Evolutionary conservation across 2,797 vertebrate species (phyloP), one percentile per base, ranked within the genome.

Genomic region (Tokudaia muenninki): DNA sequence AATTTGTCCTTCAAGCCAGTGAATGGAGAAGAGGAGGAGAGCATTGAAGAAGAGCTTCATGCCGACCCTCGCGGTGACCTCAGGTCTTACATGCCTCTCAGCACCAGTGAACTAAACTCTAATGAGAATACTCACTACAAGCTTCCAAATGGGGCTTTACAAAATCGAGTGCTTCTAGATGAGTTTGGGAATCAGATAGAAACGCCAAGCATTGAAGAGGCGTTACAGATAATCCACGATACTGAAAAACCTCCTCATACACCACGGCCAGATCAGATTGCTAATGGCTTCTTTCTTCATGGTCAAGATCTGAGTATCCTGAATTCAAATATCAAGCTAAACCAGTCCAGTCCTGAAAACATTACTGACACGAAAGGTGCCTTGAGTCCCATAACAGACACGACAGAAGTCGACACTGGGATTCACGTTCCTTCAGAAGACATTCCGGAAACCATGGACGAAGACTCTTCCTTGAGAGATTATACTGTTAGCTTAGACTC

Each of bases 401-500:
- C 98, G 87, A 99, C 99, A 1, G 99, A 99, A 98, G 99, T 99
- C 24, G 99, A 99, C 98, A 99, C 99, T 0, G 99, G 99, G 95
- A 99, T 99, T 97, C 99, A 99, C 10, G 99, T 99, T 83, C 99
- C 98, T 41, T 99, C 99, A 52, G 99, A 99, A 95, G 99, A 99
- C 97, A 99, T 99, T 97, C 99, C 99, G 44, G 99, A 99, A 97
- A 99, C 99, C 1, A 98, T 99, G 98, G 99, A 99, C 96, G 99
- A 99, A 97, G 99, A 99, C 97, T 99, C 99, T 37, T 99, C 99
- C 77, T 98, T 99, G 97, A 99, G 99, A 97, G 99, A 99, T 98
- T 99, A 99, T 95, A 99, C 99, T 19, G 99, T 99, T 82, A 99
- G 99, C 98, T 99, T 99, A 98, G 99, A 99, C 94, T 99, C 99